A percentile compares a stretch with the other conserved stretches of the same genome.
Evolutionary conservation across 2,113 vertebrate genomes (phyloP).

Genomic region (Speoplatyrhinus poulsoni): DNA sequence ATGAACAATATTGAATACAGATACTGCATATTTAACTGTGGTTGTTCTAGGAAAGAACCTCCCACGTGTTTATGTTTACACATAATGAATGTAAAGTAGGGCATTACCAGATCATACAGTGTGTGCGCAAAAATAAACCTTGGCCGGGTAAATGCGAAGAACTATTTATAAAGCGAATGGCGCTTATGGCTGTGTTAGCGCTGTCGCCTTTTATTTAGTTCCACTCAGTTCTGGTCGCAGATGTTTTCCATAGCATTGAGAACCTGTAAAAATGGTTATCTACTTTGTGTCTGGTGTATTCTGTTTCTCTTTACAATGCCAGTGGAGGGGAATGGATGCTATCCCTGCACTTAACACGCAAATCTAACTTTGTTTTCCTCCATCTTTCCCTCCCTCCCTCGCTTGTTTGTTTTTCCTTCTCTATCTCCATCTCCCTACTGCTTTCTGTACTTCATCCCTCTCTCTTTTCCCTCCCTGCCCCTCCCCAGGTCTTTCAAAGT

Average conservation of each 20-base stretch:
- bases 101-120: no score
- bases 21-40: no score
- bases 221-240: background rate
- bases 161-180: no score
- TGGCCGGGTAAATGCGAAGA: no score
- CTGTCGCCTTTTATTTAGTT: background rate
- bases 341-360: background rate
- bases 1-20: no score
- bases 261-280: background rate
- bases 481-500: slow-evolving; percentile 83
- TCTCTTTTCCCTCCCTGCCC: background rate
- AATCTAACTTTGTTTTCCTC: slow-evolving; percentile 13
- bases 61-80: no score
- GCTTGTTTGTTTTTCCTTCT: background rate
- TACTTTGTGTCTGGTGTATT: background rate
- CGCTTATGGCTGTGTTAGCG: no score
- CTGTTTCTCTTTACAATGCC: background rate
- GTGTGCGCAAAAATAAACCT: no score
- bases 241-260: background rate
- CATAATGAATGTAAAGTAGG: no score
- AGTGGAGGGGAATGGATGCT: background rate
- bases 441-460: background rate
- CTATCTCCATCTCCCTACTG: background rate
- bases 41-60: no score
- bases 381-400: slow-evolving; percentile 13